Evolutionary conservation across 2,113 vertebrate genomes (phyloP).

Genomic region (Neogobius melanostomus): DNA sequence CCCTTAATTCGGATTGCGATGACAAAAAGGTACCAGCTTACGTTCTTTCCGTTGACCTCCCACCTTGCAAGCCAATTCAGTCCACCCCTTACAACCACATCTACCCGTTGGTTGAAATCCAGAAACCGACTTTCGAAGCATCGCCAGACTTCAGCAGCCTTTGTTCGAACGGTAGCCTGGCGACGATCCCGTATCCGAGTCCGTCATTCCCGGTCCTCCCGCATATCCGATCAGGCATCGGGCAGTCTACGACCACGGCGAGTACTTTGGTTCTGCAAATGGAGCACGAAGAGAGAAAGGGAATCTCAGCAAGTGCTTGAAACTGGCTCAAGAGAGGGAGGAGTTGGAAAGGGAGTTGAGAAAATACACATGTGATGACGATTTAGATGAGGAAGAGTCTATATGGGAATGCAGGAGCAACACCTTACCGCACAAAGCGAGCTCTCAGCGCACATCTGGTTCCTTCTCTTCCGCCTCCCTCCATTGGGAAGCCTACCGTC

Average conservation of each 20-base stretch:
- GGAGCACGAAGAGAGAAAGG: conserved; percentile 78
- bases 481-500: conserved; percentile 51
- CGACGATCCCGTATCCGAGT: conserved; percentile 29
- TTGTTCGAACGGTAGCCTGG: conserved; percentile 52
- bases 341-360: conserved; percentile 72
- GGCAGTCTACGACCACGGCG: conserved; percentile 47
- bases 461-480: conserved; percentile 52
- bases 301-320: conserved; percentile 77
- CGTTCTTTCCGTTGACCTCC: conserved; percentile 76
- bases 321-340: conserved; percentile 75
- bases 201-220: conserved; percentile 61
- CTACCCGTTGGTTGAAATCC: conserved; percentile 18
- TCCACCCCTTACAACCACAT: conserved; percentile 13
- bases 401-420: conserved; percentile 53
- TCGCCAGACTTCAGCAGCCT: conserved; percentile 55
- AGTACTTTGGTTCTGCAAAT: conserved; percentile 78
- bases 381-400: conserved; percentile 4
- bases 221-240: conserved; percentile 45
- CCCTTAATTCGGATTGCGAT: conserved; percentile 55
- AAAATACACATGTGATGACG: conserved; percentile 44
- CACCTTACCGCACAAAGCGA: conserved; percentile 46
- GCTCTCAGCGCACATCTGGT: conserved; percentile 33
- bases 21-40: conserved; percentile 61
- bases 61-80: conserved; percentile 40
- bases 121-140: conserved; percentile 24